Evolutionary conservation across 2,888 invertebrate species (phyloP).

Genomic region (Polymixis lichenea): DNA sequence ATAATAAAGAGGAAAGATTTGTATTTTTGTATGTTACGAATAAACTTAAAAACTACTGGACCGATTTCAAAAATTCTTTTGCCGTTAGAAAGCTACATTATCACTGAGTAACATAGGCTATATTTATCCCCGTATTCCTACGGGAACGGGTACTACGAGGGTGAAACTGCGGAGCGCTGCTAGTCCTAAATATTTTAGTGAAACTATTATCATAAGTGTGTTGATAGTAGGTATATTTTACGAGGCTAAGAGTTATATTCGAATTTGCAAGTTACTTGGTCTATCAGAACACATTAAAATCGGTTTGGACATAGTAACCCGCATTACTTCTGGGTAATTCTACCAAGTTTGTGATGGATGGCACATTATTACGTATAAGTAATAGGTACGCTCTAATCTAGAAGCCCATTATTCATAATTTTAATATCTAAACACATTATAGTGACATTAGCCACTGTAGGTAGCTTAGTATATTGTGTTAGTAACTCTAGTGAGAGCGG

Average conservation of each 20-base stretch:
- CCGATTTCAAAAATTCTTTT: too few relatives aligned
- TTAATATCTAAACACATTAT: slow-evolving; percentile 51
- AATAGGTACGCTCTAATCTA: slow-evolving; percentile 29
- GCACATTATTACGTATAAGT: not conserved
- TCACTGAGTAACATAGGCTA: too few relatives aligned
- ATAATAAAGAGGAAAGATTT: too few relatives aligned
- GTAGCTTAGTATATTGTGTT: slow-evolving; percentile 20
- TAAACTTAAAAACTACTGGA: too few relatives aligned
- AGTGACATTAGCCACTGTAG: slow-evolving; percentile 29
- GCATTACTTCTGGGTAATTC: slow-evolving; percentile 7
- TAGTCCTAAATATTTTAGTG: too few relatives aligned
- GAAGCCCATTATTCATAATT: slow-evolving; percentile 47
- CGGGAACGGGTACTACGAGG: too few relatives aligned
- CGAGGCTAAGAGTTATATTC: not conserved
- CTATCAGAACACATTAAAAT: not conserved
- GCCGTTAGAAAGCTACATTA: too few relatives aligned
- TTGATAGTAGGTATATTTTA: not conserved
- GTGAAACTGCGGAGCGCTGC: too few relatives aligned
- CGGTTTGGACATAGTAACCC: not conserved
- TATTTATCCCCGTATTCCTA: too few relatives aligned
- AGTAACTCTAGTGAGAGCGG: slow-evolving; percentile 26
- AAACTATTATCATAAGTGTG: too few relatives aligned
- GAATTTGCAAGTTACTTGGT: not conserved
- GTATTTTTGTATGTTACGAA: too few relatives aligned
- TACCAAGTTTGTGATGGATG: slow-evolving; percentile 30